Evolutionary conservation across 1,140 invertebrate species (phyloP), one percentile per base, ranked within the genome.

Genomic region (Pentalonia nigronervosa): DNA sequence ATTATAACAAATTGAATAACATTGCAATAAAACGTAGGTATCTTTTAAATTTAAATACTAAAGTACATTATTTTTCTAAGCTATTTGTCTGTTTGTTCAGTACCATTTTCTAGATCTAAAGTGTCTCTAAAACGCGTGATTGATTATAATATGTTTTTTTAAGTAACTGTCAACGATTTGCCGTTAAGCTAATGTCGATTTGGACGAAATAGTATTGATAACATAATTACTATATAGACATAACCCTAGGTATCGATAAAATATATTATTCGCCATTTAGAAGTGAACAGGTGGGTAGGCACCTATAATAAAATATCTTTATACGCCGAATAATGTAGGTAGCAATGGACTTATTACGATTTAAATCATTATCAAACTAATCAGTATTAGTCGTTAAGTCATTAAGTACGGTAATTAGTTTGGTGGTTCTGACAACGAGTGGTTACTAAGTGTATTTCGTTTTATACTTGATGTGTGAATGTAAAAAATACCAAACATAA

Each of bases 301-400:
- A 45, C 83, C 36, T 45, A 8, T 84, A 84, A 84, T 84, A 84
- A 84, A 84, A 84, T 84, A 84, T 84, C 81, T 84, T 23, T 84
- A 23, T 14, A 84, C 83, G 6, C 41, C 41, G 6, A 84, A 84
- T 83, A 23, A 81, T 41, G 21, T 83, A 36, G 21, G 23, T 25
- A 45, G 83, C 83, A 84, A 84, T 41, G 36, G 34, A 45, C 36
- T 84, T 84, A 84, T 84, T 45, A 84, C 83, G 83, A 84, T 84
- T 84, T 84, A 41, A 87, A 47, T 87, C 25, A 87, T 45, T 47
- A 86, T 87, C 41, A 30, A 30, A 47, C 84, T 87, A 87, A 87
- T 87, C 84, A 87, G 84, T 47, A 47, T 86, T 86, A 86, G 84
- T 86, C 25, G 84, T 87, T 48, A 87, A 87, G 84, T 87, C 84